Evolutionary conservation across 2,888 invertebrate species (phyloP).

Genomic region (Desoria tigrina): DNA sequence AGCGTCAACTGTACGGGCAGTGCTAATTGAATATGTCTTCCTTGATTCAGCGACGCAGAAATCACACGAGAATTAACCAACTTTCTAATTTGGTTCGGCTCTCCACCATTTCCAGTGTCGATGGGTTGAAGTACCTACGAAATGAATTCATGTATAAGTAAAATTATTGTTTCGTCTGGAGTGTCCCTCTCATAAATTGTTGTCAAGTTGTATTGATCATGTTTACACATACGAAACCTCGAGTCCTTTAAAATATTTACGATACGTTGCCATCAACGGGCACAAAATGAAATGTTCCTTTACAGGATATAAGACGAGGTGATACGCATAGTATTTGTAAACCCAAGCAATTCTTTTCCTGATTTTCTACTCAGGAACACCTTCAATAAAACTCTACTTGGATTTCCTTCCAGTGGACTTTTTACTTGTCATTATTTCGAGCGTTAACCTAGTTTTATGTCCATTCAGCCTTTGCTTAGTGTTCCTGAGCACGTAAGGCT

Average conservation of each 20-base stretch:
- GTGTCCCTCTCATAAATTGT: no score
- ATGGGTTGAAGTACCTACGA: constrained; percentile 52
- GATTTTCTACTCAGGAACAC: no score
- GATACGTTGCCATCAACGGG: no score
- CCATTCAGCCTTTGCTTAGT: background rate
- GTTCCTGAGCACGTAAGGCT: background rate
- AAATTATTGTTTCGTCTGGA: background rate
- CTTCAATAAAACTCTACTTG: background rate
- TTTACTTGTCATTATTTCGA: constrained; percentile 1
- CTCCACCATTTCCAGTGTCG: constrained; percentile 37
- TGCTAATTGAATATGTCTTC: constrained; percentile 79
- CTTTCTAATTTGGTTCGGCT: constrained; percentile 41
- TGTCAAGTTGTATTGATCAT: no score
- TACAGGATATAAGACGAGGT: no score
- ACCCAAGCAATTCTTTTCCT: no score
- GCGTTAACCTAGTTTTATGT: constrained; percentile 10
- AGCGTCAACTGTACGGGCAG: constrained; percentile 82
- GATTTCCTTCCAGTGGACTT: background rate
- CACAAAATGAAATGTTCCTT: no score
- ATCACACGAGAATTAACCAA: constrained; percentile 72
- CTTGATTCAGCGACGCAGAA: constrained; percentile 85
- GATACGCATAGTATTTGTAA: no score
- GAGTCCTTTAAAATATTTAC: no score
- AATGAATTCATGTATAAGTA: background rate
- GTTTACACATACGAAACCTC: no score